Evolutionary conservation across 1,140 invertebrate species (phyloP), one percentile per base, ranked within the genome.

Genomic region (Polypedilum vanderplanki): DNA sequence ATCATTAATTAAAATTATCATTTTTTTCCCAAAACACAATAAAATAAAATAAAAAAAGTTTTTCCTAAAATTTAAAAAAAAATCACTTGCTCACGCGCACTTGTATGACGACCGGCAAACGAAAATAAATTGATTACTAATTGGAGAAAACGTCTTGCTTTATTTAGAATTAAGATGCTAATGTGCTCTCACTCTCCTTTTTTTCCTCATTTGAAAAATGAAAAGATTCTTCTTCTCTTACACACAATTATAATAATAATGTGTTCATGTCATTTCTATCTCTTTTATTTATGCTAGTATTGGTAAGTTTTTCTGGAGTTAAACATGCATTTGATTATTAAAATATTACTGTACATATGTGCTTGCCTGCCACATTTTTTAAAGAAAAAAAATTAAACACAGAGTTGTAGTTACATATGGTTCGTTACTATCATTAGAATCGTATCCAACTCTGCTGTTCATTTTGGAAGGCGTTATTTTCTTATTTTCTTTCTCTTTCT

Each of bases 91-190:
- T 57, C 46, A 57, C 46, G n/a, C 46, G n/a, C 46, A n/a, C 46
- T 57, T 57, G 46, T n/a, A 57, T n/a, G 15, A 18, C 65, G 20
- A 18, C 65, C 65, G 65, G 65, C 65, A 70, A 70, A 22, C 65
- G 65, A 70, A 70, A 70, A 70, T 70, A 70, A 70, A 70, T 70
- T 70, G 65, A 70, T 70, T 70, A 70, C 65, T 70, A 70, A 70
- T 70, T 70, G 65, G 65, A 22, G 18, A 70, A 18, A 70, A 70
- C 65, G 65, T 70, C 65, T 70, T 70, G 65, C 17, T 70, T 70
- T 70, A 70, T 70, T 70, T 70, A 70, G 65, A 70, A 20, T 70
- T 70, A 70, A 70, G 20, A 70, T 70, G 65, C 65, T 70, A 70
- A 70, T 70, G 65, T 70, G 17, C 18, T 18, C 20, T 9, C 17